phyloP scores from a whole-genome alignment of 2,888 invertebrate species.

The Meloe dianella region DNA sequence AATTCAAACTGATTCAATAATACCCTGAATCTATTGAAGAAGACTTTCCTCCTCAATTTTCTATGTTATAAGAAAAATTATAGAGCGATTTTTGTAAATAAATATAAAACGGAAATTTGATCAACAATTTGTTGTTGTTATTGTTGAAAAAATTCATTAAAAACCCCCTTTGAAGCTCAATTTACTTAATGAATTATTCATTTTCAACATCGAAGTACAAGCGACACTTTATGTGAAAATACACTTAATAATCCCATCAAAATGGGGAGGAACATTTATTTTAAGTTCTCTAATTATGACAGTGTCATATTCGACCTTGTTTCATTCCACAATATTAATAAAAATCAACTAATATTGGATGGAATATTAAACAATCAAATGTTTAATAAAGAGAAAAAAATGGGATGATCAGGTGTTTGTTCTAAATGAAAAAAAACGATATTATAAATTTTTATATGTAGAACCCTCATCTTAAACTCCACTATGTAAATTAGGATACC shows the following conservation, averaged over 20 bases:
- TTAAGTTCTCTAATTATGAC: background rate
- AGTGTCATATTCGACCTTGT: background rate
- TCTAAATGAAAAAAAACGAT: background rate
- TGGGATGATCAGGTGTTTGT: constrained; percentile 13
- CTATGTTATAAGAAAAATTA: background rate
- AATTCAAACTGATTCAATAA: constrained; percentile 8
- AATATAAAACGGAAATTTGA: background rate
- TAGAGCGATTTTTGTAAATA: background rate
- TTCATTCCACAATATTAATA: background rate
- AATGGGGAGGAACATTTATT: background rate
- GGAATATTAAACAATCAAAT: constrained; percentile 17
- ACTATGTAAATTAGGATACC: constrained; percentile 9
- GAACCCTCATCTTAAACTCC: constrained; percentile 7
- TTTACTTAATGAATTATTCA: constrained; percentile 5
- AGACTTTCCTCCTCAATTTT: constrained; percentile 5
- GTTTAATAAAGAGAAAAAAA: constrained; percentile 19
- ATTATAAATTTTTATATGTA: constrained; percentile 28
- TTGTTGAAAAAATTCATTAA: constrained; percentile 5
- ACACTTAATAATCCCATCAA: constrained; percentile 2
- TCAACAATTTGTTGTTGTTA: background rate
- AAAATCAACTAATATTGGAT: background rate
- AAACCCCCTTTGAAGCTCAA: constrained; percentile 3
- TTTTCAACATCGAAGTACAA: constrained; percentile 4
- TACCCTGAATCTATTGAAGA: constrained; percentile 22
- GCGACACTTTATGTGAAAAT: constrained; percentile 7